A percentile compares a stretch with the other conserved stretches of the same genome.
Conservation (phyloP, 2,888 invertebrate genomes). For the Aphodius sticticus region DNA sequence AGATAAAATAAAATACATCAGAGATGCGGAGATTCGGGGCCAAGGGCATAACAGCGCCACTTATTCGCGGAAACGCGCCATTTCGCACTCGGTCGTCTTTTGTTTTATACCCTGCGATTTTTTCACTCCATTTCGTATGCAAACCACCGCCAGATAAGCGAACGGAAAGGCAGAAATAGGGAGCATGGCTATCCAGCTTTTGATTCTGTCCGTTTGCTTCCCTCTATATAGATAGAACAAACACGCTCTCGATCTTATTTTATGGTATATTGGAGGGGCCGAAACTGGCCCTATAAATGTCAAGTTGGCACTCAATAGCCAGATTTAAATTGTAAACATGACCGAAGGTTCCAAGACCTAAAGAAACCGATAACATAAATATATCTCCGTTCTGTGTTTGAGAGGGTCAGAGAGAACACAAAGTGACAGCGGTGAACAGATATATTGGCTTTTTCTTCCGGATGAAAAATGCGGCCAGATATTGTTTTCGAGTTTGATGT, state of each 20-base stretch:
- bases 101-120: conserved; percentile 31
- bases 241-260: neutral
- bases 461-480: neutral
- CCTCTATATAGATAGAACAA: neutral
- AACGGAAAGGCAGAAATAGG: neutral
- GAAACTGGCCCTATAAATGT: neutral
- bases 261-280: neutral
- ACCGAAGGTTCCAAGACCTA: neutral
- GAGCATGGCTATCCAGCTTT: neutral
- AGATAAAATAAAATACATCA: neutral
- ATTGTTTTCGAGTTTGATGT: neutral
- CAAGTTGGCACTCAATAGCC: neutral
- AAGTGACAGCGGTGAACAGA: neutral
- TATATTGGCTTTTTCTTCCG: neutral
- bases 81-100: conserved; percentile 19
- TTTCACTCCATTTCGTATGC: conserved; percentile 35
- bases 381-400: neutral
- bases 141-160: conserved; percentile 29
- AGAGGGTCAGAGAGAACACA: neutral
- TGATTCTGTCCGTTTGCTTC: neutral
- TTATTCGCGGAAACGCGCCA: no score
- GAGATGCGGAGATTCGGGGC: neutral
- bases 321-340: neutral
- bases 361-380: neutral
- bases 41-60: no score